Evolutionary conservation across 1,140 invertebrate species (phyloP).

Genomic region (Thaumetopoea pityocampa): DNA sequence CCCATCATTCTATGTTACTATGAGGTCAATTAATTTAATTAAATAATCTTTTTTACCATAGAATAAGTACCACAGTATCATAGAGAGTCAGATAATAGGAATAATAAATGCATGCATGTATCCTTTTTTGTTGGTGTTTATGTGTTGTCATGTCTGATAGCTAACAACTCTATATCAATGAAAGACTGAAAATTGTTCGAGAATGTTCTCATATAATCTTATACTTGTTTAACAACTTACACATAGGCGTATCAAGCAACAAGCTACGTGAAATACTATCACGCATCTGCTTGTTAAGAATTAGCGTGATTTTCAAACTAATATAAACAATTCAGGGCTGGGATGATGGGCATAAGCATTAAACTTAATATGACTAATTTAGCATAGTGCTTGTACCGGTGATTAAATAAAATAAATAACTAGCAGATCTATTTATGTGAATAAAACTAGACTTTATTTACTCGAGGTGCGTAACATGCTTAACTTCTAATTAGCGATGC

Average conservation of each 20-base stretch:
- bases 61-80: too few species aligned
- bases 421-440: conserved; percentile 60
- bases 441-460: conserved; percentile 23
- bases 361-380: conserved; percentile 4
- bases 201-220: conserved; percentile 63
- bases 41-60: too few species aligned
- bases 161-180: too few species aligned
- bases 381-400: conserved; percentile 8
- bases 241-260: conserved; percentile 49
- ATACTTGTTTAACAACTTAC: conserved; percentile 49
- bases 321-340: conserved; percentile 33
- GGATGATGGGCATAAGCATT: conserved; percentile 9
- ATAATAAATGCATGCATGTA: too few species aligned
- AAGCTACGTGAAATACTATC: conserved; percentile 7
- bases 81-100: too few species aligned
- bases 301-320: conserved; percentile 6
- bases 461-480: too few species aligned
- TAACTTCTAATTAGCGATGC: too few species aligned
- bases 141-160: too few species aligned
- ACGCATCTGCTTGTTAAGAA: background rate
- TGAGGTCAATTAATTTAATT: too few species aligned
- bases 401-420: conserved; percentile 38
- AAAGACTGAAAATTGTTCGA: conserved; percentile 37
- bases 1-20: too few species aligned
- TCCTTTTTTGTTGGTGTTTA: too few species aligned